These are phyloP conservation scores for Helicoverpa armigera DNA, from an alignment of 1,140 invertebrate genomes.

Conservation along the genomic window DNA sequence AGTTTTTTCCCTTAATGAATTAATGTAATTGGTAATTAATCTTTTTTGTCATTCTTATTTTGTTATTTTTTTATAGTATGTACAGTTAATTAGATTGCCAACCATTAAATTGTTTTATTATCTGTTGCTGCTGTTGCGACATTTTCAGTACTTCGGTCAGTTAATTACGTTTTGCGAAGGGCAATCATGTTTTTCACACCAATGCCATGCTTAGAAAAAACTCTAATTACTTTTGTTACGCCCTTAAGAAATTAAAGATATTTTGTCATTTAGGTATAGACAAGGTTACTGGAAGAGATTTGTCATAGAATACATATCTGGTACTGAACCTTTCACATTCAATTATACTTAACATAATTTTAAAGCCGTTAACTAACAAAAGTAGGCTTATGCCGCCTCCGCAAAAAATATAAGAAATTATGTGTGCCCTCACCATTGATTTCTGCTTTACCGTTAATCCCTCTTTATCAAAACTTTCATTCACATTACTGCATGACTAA, in stretches of 20 bases:
- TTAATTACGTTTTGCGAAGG: slow-evolving; percentile 32
- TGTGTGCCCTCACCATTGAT: slow-evolving; percentile 30
- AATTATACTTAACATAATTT: background rate
- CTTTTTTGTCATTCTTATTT: no score
- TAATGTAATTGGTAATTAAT: no score
- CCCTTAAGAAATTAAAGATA: slow-evolving; percentile 45
- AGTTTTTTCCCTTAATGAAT: no score
- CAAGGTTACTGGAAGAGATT: background rate
- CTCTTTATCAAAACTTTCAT: background rate
- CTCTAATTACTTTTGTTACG: slow-evolving; percentile 40
- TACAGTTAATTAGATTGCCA: no score
- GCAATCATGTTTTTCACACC: slow-evolving; percentile 20
- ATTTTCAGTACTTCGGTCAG: slow-evolving; percentile 4
- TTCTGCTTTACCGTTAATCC: slow-evolving; percentile 37
- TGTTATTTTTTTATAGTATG: no score
- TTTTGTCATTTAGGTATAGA: slow-evolving; percentile 3
- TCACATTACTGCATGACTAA: slow-evolving; percentile 6
- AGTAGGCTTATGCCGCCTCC: slow-evolving; percentile 5
- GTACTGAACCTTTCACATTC: background rate
- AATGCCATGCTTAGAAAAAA: slow-evolving; percentile 26
- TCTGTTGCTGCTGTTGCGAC: background rate
- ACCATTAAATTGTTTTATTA: slow-evolving; percentile 34
- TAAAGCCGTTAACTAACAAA: background rate
- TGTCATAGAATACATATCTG: background rate
- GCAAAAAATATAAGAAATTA: slow-evolving; percentile 17